Evolutionary conservation across 2,797 vertebrate species (phyloP), one percentile per base, ranked within the genome.

Genomic region (Lagorchestes hirsutus): DNA sequence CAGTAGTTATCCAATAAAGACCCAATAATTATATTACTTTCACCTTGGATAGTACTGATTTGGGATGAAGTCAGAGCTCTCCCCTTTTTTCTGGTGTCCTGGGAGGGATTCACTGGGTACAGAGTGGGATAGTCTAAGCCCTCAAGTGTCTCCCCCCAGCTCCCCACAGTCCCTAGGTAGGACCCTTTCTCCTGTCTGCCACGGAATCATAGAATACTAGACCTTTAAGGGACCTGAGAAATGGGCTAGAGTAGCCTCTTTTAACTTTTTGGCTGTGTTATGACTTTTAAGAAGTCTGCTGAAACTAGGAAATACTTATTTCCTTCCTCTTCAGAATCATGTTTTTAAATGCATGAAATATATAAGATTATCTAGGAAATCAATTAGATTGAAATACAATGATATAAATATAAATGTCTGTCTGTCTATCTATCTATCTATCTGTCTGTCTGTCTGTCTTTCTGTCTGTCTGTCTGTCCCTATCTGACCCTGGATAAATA

Each of bases 1-100:
- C 90, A 93, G 90, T 18, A 16, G 52, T 95, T 67, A 91, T 67
- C 90, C 93, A 95, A 87, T 74, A 1, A 67, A 90, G 58, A 50
- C 29, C 28, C 90, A 90, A 82, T 31, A 91, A 74, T 54, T 87
- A 67, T 10, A 29, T 92, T 90, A 31, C 46, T 59, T 9, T 82
- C 67, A 57, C 67, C 0, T 31, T 59, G 91, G 55, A 34, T 13
- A 92, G 55, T 46, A 62, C 31, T 46, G 67, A 5, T 54, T 18
- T 22, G 4, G 55, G 59, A n/a, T 55, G 59, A 59, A 28, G 16
- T 95, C 93, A 46, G 1, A 46, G 93, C 91, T 82, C 91, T 92
- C 91, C 95, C 11, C 58, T 31, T 55, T 90, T 90, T 24, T 31
- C 40, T 91, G 92, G 54, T 12, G 46, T 92, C 59, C 52, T 74